A percentile compares a stretch with the other conserved stretches of the same genome.
phyloP scores from a whole-genome alignment of 2,113 vertebrate species.

The Ceratotherium simum region DNA sequence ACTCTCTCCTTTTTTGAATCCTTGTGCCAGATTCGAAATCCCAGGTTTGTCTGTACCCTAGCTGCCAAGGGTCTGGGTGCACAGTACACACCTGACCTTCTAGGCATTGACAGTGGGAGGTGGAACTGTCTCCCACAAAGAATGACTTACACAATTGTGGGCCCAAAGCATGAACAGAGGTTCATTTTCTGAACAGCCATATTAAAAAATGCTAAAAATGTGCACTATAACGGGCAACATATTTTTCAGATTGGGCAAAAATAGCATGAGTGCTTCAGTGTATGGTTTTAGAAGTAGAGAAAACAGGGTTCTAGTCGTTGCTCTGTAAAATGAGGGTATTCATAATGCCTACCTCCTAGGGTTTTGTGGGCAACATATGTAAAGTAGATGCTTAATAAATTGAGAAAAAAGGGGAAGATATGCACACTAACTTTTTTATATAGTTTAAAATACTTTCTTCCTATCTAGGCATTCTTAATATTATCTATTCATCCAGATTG shows the following conservation, averaged over 20 bases:
- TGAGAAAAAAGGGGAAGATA: background rate
- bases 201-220: background rate
- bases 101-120: background rate
- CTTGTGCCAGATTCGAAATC: background rate
- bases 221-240: background rate
- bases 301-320: background rate
- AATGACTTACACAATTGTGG: background rate
- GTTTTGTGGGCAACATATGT: background rate
- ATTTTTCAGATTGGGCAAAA: conserved; percentile 24
- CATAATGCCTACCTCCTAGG: background rate
- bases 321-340: background rate
- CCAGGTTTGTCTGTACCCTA: background rate
- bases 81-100: background rate
- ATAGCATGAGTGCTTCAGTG: background rate
- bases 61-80: background rate
- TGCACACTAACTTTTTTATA: background rate
- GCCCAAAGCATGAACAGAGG: background rate
- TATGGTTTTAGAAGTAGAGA: conserved; percentile 1
- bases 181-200: background rate
- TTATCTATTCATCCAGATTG: background rate
- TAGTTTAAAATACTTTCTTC: background rate
- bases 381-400: background rate
- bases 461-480: background rate
- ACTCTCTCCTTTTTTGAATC: background rate
- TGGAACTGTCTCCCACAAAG: background rate